Evolutionary conservation across 2,797 vertebrate genomes (phyloP), one percentile per base, ranked within the genome.

Genomic region (Phylloscopus collybita): DNA sequence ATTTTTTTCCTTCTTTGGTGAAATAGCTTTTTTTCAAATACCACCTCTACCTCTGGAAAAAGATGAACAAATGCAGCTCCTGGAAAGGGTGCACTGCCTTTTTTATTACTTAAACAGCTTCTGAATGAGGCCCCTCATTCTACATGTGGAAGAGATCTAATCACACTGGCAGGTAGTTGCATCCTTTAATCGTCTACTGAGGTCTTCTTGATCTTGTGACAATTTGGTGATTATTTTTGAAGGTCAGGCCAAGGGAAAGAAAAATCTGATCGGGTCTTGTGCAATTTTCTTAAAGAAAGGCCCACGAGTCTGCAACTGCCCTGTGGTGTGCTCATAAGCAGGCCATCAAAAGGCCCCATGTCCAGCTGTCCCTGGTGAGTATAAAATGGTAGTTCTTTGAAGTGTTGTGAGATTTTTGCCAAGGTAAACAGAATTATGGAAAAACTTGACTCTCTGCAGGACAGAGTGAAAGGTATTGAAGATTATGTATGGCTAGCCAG

Each of bases 51-150:
- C 11, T 78, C 45, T 57, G 57, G 34, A 81, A 90, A 60, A 81
- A 81, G 47, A 38, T 20, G 11, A 56, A 14, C 7, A 73, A 60
- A 21, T 40, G 19, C 59, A 81, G 34, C 5, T 10, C 27, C 27
- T 60, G 45, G 17, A 51, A 71, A 0, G 1, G 1, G 2, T 71
- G 42, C 19, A 23, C 22, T 59, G 10, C 5, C 5, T 45, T 21
- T 16, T 72, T 86, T n/a, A 30, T 72, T 51, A 34, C 8, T 79
- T 53, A 15, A 81, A 21, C 51, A 84, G 29, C 20, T 92, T 44
- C 69, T 85, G 67, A 73, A 85, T 54, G n/a, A 50, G 29, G 8
- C 14, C 29, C 5, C 21, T 87, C 36, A 6, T 88, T 78, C 50
- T 60, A 12, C 47, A 4, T 18, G 8, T 72, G 64, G 60, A 75